Evolutionary conservation across 2,888 invertebrate genomes (phyloP).

Genomic region (Phortica magna): DNA sequence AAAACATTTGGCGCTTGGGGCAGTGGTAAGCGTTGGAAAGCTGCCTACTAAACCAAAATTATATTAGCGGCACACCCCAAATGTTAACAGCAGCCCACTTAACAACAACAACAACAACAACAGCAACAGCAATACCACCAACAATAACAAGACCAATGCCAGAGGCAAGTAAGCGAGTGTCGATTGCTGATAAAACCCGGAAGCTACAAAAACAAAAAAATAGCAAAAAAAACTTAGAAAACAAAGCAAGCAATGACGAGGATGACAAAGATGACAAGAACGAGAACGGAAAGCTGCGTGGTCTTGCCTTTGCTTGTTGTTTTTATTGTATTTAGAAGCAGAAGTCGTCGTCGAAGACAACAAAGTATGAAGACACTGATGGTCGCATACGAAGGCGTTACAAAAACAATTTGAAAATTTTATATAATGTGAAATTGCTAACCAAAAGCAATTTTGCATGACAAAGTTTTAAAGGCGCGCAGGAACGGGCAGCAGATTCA

Average conservation of each 20-base stretch:
- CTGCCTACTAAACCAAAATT: constrained; percentile 49
- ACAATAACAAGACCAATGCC: background rate
- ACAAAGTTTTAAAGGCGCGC: constrained; percentile 13
- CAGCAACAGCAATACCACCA: background rate
- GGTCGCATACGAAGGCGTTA: background rate
- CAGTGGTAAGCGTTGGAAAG: constrained; percentile 19
- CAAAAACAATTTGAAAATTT: constrained; percentile 47
- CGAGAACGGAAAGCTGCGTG: constrained; percentile 42
- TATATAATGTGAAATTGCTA: constrained; percentile 46
- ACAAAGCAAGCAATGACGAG: constrained; percentile 26
- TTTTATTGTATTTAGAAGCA: background rate
- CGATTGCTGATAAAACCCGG: constrained; percentile 70
- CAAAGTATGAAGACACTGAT: background rate
- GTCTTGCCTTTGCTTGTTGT: too few relatives aligned
- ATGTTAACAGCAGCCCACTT: constrained; percentile 10
- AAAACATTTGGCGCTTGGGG: background rate
- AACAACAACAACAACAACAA: background rate
- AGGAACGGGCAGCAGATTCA: background rate
- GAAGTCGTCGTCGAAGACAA: constrained; percentile 38
- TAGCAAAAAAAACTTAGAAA: background rate
- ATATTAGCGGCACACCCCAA: constrained; percentile 64
- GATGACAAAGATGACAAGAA: constrained; percentile 31
- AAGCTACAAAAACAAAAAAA: constrained; percentile 46
- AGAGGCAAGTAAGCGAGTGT: constrained; percentile 50
- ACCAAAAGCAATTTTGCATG: constrained; percentile 21